These are phyloP conservation scores for Epizoanthus rinbou DNA, from an alignment of 92 coral and sea anemone genomes.

Conservation along the genomic window DNA sequence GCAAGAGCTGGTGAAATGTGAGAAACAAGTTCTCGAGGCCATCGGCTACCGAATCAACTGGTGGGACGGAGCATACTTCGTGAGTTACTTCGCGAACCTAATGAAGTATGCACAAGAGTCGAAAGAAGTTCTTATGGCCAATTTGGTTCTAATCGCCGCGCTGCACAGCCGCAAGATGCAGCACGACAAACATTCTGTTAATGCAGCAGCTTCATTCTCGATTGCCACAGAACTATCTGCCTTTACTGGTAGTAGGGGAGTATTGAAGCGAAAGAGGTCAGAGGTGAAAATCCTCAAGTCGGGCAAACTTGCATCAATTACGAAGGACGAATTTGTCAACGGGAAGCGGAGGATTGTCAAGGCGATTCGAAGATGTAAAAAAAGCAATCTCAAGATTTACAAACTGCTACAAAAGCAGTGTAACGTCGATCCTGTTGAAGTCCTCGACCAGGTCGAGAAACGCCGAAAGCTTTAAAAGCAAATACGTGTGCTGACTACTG, in stretches of 20 bases:
- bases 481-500: too few species aligned
- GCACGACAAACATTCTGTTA: neutral
- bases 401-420: conserved; percentile 1
- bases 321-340: neutral
- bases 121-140: conserved; percentile 11
- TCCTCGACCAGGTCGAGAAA: neutral
- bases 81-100: conserved; percentile 9
- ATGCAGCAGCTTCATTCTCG: conserved; percentile 16
- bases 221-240: conserved; percentile 19
- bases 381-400: neutral
- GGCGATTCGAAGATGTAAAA: conserved; percentile 19
- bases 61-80: conserved; percentile 20
- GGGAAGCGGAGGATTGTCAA: conserved; percentile 8
- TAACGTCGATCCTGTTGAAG: conserved; percentile 13
- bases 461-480: too few species aligned
- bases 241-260: conserved; percentile 7
- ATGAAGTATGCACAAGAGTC: conserved; percentile 13
- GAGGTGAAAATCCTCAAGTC: conserved; percentile 14
- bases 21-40: neutral
- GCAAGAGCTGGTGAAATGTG: conserved; percentile 17
- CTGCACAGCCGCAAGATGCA: conserved; percentile 16
- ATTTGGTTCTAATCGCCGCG: neutral
- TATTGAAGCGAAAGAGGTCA: conserved; percentile 11
- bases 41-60: conserved; percentile 14
- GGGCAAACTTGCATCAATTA: neutral